Base-by-base conservation (phyloP, 2,113 vertebrate genomes). In the Oncorhynchus clarkii region DNA sequence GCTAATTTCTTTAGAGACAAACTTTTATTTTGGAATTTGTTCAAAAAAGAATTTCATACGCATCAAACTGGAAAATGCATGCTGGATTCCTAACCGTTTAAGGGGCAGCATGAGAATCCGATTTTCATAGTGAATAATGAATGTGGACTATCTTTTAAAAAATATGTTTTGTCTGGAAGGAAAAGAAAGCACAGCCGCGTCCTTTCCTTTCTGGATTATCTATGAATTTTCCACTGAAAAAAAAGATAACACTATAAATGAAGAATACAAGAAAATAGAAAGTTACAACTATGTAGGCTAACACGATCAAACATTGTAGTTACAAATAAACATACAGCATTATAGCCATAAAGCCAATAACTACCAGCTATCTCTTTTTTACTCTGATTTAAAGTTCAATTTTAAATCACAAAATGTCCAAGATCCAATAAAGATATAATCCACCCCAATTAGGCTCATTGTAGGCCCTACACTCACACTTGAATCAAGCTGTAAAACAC, bases 1-100 rank as follows among this genome's bases (percentile, higher is more conserved):
- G 97, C 94, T 95, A 95, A 97, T 98, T 96, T 95, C 93, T 93
- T 88, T 90, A 92, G 91, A 85, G 92, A 89, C 87, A 87, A 91
- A 88, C 86, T 93, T 93, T 92, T 93, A 94, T 95, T 95, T 95
- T 93, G 93, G 92, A 94, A 95, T 94, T 94, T 93, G 92, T 94
- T 95, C 92, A 57, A 74, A 68, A 72, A 27, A 70, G 91, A 94
- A 95, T 95, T 95, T 95, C 93, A 95, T 94, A 94, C 86, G 92
- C 89, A 95, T 95, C 92, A 94, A 94, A 94, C 90, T 91, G 88
- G 93, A 93, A 93, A 93, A 93, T 93, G 92, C 81, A 49, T 79
- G 80, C 87, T 93, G 93, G 95, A 95, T 96, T 93, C 92, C 86
- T 91, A 91, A 95, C 93, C 91, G 93, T 96, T 93, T 93, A 88